Conservation (phyloP, 2,797 vertebrate species). For the Coccyzus lansbergi region DNA sequence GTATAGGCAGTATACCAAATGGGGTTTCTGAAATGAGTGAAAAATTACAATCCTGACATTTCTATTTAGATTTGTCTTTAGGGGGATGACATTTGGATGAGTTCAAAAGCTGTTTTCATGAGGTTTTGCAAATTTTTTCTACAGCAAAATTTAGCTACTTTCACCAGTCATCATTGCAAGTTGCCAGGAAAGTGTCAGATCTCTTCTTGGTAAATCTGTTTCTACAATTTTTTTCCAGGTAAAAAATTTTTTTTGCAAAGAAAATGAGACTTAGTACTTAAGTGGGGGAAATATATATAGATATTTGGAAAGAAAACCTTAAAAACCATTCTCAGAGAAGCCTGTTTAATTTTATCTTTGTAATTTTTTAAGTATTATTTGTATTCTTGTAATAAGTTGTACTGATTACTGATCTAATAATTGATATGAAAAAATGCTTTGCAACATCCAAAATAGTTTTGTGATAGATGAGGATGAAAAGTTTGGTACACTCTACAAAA, state of each 20-base stretch:
- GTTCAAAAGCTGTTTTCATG: slow-evolving; percentile 37
- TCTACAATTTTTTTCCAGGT: slow-evolving; percentile 53
- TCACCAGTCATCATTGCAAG: slow-evolving; percentile 23
- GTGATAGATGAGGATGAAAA: neutral
- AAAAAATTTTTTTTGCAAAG: slow-evolving; percentile 27
- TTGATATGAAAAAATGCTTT: neutral
- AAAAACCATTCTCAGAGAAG: neutral
- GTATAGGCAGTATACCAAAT: neutral
- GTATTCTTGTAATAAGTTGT: neutral
- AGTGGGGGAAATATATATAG: neutral
- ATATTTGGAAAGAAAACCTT: neutral
- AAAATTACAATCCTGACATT: slow-evolving; percentile 4
- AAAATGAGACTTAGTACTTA: slow-evolving; percentile 14
- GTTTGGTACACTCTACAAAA: neutral
- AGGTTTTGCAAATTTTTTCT: slow-evolving; percentile 25
- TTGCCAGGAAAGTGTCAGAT: slow-evolving; percentile 66
- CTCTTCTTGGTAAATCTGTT: slow-evolving; percentile 51
- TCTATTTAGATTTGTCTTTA: slow-evolving; percentile 24
- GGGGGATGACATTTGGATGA: slow-evolving; percentile 15
- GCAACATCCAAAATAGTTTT: neutral
- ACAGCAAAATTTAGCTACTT: slow-evolving; percentile 57
- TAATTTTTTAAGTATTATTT: neutral
- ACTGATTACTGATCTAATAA: neutral
- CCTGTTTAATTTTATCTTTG: neutral
- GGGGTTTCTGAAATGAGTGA: neutral